Evolutionary conservation across 2,797 vertebrate genomes (phyloP).

Genomic region (Rhinella marina): DNA sequence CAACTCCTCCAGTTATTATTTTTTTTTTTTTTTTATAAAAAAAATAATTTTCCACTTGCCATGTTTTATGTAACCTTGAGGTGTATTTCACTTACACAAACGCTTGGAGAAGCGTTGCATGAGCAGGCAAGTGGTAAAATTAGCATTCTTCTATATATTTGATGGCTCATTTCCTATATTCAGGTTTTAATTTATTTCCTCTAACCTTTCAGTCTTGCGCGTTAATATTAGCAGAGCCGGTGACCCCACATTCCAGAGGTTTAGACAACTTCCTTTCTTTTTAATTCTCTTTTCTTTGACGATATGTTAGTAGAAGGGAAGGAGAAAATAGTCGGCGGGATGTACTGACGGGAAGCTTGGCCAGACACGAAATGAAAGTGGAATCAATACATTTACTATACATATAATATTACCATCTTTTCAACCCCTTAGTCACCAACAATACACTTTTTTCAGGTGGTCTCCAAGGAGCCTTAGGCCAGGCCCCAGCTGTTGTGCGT

Average conservation of each 20-base stretch:
- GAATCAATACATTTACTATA: not conserved
- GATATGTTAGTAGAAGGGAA: not conserved
- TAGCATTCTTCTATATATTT: not conserved
- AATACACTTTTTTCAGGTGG: no score
- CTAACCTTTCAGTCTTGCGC: not conserved
- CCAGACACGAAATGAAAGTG: no score
- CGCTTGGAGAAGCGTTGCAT: not conserved
- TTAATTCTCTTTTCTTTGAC: not conserved
- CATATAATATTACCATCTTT: no score
- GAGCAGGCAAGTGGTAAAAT: slow-evolving; percentile 11
- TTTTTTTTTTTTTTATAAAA: slow-evolving; percentile 3
- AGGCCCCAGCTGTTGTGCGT: no score
- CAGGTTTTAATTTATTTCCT: slow-evolving; percentile 5
- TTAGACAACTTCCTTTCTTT: not conserved
- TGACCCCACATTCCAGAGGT: not conserved
- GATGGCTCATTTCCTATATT: slow-evolving; percentile 24
- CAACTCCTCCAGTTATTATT: not conserved
- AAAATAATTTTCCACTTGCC: slow-evolving; percentile 49
- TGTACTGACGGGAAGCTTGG: not conserved
- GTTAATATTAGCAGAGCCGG: not conserved
- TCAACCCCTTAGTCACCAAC: no score
- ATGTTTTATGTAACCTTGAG: slow-evolving; percentile 18
- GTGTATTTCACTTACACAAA: not conserved
- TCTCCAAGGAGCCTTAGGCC: no score
- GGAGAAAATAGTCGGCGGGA: not conserved